Evolutionary conservation across 1,140 invertebrate genomes (phyloP), one percentile per base, ranked within the genome.

Genomic region (Calephelis virginiensis): DNA sequence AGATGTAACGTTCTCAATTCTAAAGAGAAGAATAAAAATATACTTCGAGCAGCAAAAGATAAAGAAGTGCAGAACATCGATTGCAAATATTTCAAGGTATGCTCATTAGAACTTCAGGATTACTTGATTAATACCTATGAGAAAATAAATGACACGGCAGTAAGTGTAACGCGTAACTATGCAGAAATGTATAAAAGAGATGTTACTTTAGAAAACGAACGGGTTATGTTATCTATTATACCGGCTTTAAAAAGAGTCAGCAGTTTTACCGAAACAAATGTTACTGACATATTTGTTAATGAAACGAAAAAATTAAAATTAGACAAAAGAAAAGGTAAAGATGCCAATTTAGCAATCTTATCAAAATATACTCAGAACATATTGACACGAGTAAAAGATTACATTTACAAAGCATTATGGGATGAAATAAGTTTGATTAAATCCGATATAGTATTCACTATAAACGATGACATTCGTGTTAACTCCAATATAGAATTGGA

Each of bases 151-250:
- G 78, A 81, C 8, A 86, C 83, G 14, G 49, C 74, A 8, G 68
- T 79, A 0, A 79, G 72, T 38, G 71, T 72, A 8, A 70, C 87
- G 47, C 75, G 63, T 13, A 80, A 79, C 70, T 89, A 87, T 28
- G 69, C 69, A 11, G 77, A 80, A 60, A 86, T 87, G 81, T 89
- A 83, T 59, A 59, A 46, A 10, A 69, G 75, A 63, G 85, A 89
- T 46, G 72, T 81, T 0, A 74, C 63, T n/a, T 62, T 47, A 0
- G 77, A 82, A 43, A 60, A 50, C 5, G 71, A 66, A 12, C 17
- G 64, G 8, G 77, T 76, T 53, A 77, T 80, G 63, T 61, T 77
- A 14, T 14, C 8, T 9, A 70, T 86, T 48, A 43, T 77, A 8
- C 37, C 11, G n/a, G 10, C 69, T 11, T 60, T 86, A 14, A 72